Conservation (phyloP, 2,888 invertebrate genomes). For the Beris morrisii region DNA sequence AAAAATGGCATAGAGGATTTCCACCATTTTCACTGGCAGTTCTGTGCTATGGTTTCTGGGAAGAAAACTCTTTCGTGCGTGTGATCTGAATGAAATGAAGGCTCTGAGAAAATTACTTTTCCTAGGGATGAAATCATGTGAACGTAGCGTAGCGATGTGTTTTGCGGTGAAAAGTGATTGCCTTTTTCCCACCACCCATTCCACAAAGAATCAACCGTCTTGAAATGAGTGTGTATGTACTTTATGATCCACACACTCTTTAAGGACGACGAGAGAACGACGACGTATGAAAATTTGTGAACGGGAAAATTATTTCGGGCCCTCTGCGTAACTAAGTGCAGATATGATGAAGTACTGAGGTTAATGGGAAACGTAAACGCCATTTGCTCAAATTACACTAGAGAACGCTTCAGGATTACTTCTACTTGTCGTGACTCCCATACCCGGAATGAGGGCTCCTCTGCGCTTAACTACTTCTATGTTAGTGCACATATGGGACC, state of each 20-base stretch:
- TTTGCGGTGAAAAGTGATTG: slow-evolving; percentile 33
- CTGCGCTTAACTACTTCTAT: slow-evolving; percentile 35
- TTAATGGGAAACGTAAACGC: slow-evolving; percentile 39
- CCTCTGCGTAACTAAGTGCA: slow-evolving; percentile 36
- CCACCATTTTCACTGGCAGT: slow-evolving; percentile 21
- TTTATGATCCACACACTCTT: slow-evolving; percentile 36
- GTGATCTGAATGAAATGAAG: slow-evolving; percentile 44
- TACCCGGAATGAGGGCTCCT: slow-evolving; percentile 13
- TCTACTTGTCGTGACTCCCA: slow-evolving; percentile 28
- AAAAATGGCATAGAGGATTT: slow-evolving; percentile 18
- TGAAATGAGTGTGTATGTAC: slow-evolving; percentile 25
- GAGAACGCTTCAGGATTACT: slow-evolving; percentile 23
- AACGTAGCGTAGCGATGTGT: slow-evolving; percentile 31
- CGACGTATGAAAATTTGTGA: slow-evolving; percentile 39
- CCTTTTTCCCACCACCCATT: slow-evolving; percentile 30
- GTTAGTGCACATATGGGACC: slow-evolving; percentile 30
- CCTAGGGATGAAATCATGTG: slow-evolving; percentile 36
- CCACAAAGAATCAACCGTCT: slow-evolving; percentile 13
- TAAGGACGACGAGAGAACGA: neutral
- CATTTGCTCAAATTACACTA: slow-evolving; percentile 38
- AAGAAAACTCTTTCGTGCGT: slow-evolving; percentile 44
- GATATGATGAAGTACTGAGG: slow-evolving; percentile 39
- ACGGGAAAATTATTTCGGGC: slow-evolving; percentile 39
- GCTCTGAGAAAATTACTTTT: slow-evolving; percentile 40
- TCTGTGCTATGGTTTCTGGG: neutral